Percentiles rank a stretch among this genome's conserved stretches.
phyloP scores from a whole-genome alignment of 2,888 invertebrate genomes.

The Amphipyra berbera region DNA sequence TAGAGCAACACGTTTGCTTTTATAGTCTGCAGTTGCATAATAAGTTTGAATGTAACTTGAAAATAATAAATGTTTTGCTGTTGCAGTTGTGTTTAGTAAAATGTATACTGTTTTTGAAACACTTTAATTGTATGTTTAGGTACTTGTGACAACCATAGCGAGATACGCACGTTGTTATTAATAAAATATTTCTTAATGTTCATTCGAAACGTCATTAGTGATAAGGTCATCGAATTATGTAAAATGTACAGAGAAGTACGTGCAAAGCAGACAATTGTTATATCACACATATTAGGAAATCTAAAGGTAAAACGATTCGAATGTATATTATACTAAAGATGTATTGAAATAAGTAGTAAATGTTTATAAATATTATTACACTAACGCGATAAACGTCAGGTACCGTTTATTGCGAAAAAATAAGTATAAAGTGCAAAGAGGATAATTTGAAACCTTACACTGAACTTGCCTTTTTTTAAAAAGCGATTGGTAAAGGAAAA shows the following conservation, averaged over 20 bases:
- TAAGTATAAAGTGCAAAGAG: constrained; percentile 15
- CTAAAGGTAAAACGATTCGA: constrained; percentile 54
- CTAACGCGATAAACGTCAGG: constrained; percentile 22
- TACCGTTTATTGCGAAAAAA: constrained; percentile 32
- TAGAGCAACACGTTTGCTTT: constrained; percentile 35
- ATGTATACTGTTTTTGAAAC: constrained; percentile 51
- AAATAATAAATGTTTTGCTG: constrained; percentile 26
- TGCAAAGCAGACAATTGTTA: constrained; percentile 74
- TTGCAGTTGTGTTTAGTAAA: constrained; percentile 39
- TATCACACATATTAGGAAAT: constrained; percentile 75
- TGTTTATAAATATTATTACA: constrained; percentile 33
- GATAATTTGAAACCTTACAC: constrained; percentile 36
- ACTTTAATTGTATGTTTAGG: constrained; percentile 54
- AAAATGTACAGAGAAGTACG: constrained; percentile 77
- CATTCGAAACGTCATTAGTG: constrained; percentile 69
- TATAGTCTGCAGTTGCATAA: constrained; percentile 37
- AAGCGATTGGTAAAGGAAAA: constrained; percentile 15
- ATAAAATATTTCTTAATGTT: constrained; percentile 70
- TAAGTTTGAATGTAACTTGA: constrained; percentile 26
- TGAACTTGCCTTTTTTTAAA: constrained; percentile 39
- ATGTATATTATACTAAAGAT: constrained; percentile 32
- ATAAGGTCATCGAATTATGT: constrained; percentile 83
- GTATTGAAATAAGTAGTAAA: constrained; percentile 38
- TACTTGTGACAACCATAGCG: constrained; percentile 41
- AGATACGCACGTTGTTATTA: constrained; percentile 51